A percentile compares a stretch with the other conserved stretches of the same genome.
phyloP scores from a whole-genome alignment of 2,797 vertebrate species.

The Tenualosa ilisha region DNA sequence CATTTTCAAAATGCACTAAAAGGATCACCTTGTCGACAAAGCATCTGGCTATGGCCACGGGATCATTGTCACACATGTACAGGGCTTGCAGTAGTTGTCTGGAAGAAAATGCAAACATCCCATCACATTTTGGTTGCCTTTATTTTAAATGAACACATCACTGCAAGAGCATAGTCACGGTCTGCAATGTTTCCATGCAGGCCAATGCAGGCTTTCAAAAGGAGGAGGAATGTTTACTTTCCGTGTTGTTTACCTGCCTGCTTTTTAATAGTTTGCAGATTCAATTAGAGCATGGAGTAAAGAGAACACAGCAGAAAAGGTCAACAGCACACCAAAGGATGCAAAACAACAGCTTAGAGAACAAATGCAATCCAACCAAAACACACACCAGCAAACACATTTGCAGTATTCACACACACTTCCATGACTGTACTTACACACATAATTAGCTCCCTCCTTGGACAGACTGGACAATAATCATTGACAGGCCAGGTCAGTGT shows the following conservation, averaged over 20 bases:
- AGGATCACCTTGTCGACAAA: constrained; percentile 89
- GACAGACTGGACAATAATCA: neutral
- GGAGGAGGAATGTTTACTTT: neutral
- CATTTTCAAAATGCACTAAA: neutral
- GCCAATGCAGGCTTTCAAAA: neutral
- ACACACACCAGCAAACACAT: constrained; percentile 14
- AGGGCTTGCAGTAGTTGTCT: constrained; percentile 91
- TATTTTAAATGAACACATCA: neutral
- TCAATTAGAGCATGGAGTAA: neutral
- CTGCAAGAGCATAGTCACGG: neutral
- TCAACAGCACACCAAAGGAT: neutral
- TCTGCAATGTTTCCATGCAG: neutral
- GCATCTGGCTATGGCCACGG: constrained; percentile 90
- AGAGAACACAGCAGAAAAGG: neutral
- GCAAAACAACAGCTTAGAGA: neutral
- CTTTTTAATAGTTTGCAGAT: neutral
- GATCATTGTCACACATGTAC: constrained; percentile 88
- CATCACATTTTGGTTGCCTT: neutral
- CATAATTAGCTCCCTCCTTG: neutral
- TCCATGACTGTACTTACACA: constrained; percentile 18
- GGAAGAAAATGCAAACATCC: constrained; percentile 24
- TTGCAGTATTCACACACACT: neutral
- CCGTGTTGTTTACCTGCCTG: neutral
- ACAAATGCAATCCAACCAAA: neutral
- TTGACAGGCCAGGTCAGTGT: neutral